Evolutionary conservation across 2,797 vertebrate species (phyloP).

Genomic region (Nyctibius grandis): DNA sequence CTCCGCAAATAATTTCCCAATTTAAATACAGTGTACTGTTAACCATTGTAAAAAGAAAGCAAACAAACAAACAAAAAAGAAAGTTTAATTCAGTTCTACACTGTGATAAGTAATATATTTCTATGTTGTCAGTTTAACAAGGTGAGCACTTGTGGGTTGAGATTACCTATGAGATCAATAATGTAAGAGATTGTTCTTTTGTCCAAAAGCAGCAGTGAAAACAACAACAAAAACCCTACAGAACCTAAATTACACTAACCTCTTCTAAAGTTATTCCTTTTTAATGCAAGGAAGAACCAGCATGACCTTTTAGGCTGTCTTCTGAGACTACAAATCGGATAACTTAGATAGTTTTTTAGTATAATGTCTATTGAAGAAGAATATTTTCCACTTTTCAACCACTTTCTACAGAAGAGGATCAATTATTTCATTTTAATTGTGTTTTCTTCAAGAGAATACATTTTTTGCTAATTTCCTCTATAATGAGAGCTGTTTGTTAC

Average conservation of each 20-base stretch:
- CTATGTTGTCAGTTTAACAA: background rate
- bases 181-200: background rate
- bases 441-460: background rate
- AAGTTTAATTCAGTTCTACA: background rate
- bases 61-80: background rate
- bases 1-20: background rate
- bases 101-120: background rate
- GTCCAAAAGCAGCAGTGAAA: background rate
- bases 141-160: background rate
- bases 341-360: background rate
- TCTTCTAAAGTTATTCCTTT: background rate
- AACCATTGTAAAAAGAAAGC: background rate
- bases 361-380: background rate
- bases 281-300: background rate
- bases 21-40: background rate
- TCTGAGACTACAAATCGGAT: background rate
- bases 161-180: background rate
- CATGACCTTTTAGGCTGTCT: background rate
- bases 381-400: background rate
- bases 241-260: background rate
- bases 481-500: background rate
- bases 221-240: background rate
- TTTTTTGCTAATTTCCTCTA: background rate
- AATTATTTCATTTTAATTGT: background rate
- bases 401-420: background rate